Percentiles rank a stretch among this genome's conserved stretches.
Conservation (phyloP, 2,797 vertebrate genomes). For the Bryconaethiops microstoma region DNA sequence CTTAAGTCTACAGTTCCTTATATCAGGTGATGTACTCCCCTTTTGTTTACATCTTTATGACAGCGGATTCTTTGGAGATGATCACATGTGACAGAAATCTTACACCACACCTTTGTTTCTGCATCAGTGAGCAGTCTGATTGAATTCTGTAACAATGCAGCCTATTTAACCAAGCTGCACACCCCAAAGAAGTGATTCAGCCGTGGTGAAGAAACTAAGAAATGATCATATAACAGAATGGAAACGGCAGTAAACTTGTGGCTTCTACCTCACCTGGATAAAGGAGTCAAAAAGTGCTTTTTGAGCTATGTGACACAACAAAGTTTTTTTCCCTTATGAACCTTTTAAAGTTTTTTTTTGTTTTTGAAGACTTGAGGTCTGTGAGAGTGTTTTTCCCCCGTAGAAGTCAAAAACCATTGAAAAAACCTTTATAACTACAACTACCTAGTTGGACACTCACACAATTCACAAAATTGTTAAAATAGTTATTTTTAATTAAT, state of each 20-base stretch:
- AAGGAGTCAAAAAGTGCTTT: neutral
- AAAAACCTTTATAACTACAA: too few relatives aligned
- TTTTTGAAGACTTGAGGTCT: too few relatives aligned
- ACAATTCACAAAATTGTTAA: too few relatives aligned
- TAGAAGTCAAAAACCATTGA: too few relatives aligned
- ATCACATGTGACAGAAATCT: neutral
- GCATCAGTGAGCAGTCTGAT: neutral
- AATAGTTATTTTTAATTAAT: too few relatives aligned
- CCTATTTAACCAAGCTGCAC: neutral
- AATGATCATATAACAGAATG: neutral
- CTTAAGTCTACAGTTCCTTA: too few relatives aligned
- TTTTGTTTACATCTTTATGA: neutral
- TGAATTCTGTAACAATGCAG: neutral
- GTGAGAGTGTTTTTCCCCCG: too few relatives aligned
- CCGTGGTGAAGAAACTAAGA: neutral
- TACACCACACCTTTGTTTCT: neutral
- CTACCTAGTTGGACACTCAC: too few relatives aligned
- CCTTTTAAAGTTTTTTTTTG: too few relatives aligned
- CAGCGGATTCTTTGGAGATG: neutral
- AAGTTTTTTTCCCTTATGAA: neutral
- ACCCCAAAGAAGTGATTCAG: neutral
- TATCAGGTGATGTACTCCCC: too few relatives aligned
- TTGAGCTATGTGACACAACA: neutral
- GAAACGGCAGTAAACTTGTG: neutral
- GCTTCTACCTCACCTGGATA: neutral